Evolutionary conservation across 2,888 invertebrate species (phyloP).

Genomic region (Pycnomerus fuliginosus): DNA sequence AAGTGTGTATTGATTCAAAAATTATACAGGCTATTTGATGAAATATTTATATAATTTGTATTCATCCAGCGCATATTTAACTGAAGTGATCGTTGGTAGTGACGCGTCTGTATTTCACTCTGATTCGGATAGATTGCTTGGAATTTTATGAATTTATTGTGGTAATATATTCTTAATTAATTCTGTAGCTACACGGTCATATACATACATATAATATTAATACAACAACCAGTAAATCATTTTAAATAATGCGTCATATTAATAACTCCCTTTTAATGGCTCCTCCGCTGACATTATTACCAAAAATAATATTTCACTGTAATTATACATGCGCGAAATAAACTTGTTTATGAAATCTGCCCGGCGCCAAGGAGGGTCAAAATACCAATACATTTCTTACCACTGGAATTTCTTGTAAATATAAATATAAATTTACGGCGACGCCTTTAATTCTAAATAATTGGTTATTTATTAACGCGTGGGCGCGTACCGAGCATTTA

Average conservation of each 20-base stretch:
- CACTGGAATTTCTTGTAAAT: no score
- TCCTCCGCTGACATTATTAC: constrained; percentile 47
- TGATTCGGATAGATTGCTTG: constrained; percentile 27
- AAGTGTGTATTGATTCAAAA: no score
- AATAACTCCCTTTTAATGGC: constrained; percentile 42
- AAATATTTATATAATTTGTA: constrained; percentile 25
- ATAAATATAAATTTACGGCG: no score
- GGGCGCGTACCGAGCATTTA: no score
- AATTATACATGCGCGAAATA: constrained; percentile 51
- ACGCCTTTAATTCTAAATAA: no score
- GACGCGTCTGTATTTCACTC: constrained; percentile 14
- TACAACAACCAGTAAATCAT: constrained; percentile 41
- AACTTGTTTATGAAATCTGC: constrained; percentile 53
- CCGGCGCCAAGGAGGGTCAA: constrained; percentile 51
- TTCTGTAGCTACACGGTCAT: constrained; percentile 15
- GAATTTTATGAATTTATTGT: constrained; percentile 30
- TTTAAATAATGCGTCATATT: constrained; percentile 45
- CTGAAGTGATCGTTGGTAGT: constrained; percentile 16
- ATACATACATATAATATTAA: constrained; percentile 28
- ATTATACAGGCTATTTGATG: constrained; percentile 11
- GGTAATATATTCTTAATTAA: constrained; percentile 28
- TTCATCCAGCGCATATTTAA: constrained; percentile 19
- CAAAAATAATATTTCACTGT: constrained; percentile 53
- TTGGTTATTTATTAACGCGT: no score
- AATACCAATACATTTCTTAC: constrained; percentile 50